Evolutionary conservation across 92 coral and sea anemone species (phyloP), one percentile per base, ranked within the genome.

Genomic region (Siderastrea siderea): DNA sequence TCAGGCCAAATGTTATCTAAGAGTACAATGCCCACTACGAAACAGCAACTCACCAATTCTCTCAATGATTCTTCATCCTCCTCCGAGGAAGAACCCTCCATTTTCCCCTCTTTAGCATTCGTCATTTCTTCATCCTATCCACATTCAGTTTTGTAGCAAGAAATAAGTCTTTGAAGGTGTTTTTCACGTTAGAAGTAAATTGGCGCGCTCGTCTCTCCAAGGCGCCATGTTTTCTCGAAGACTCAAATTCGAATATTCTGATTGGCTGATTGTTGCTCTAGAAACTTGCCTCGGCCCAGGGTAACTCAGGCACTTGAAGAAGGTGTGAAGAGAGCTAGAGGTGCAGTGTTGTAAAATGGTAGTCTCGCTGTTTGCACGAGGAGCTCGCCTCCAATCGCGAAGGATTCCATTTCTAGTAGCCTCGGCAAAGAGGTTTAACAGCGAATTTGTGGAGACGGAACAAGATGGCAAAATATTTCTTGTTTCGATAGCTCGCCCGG

Each of bases 401-500:
- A 85, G 81, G 66, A 67, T 93, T 79, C 91, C 96, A n/a, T 87
- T 89, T 48, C 71, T 90, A 45, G 48, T 93, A 71, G 86, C 87
- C 64, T 79, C 88, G 38, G 78, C 88, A 70, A 88, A 78, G 14
- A 89, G 98, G 80, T 92, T 92, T 13, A 58, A 82, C 17, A 88
- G 89, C 88, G 51, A 78, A 57, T 64, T 92, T 4, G 98, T 95
- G 14, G 93, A 93, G 87, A 95, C 94, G 60, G 98, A 91, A 48
- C 92, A 88, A 80, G 87, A 84, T 71, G 98, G 92, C 43, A 88
- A 93, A 68, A 95, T 95, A 1, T 88, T 90, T 53, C 73, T 88
- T 5, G 98, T 95, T 5, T 88, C 96, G 26, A 93, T 95, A 70
- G 79, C 84, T 65, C 98, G 98, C 43, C 98, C 98, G 15, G 98